Conservation (phyloP, 2,888 invertebrate genomes). For the Lithodes maja region DNA sequence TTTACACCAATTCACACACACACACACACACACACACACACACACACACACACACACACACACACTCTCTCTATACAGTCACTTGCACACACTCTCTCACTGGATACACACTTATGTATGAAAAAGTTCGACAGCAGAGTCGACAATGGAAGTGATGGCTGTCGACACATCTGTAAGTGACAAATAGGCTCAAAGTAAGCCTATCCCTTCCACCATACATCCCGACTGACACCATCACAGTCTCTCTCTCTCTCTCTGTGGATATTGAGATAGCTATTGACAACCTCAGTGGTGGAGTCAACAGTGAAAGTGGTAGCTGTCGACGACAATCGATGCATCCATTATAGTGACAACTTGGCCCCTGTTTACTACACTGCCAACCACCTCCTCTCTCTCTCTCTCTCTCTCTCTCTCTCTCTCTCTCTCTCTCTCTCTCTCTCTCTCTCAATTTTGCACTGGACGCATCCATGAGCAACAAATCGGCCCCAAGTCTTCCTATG, state of each 20-base stretch:
- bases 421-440: conserved; percentile 27
- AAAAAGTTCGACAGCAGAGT: conserved; percentile 49
- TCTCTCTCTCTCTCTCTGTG: background rate
- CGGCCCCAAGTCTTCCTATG: background rate
- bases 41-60: background rate
- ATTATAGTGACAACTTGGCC: background rate
- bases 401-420: background rate
- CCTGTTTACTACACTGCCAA: background rate
- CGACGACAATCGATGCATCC: too few species aligned
- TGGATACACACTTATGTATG: background rate
- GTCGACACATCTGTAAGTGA: too few species aligned
- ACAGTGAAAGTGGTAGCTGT: conserved; percentile 62
- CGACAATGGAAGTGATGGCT: conserved; percentile 35
- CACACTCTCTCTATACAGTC: background rate
- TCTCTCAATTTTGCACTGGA: conserved; percentile 57
- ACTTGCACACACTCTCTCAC: background rate
- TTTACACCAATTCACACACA: too few species aligned
- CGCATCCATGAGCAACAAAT: conserved; percentile 44
- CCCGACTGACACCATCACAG: background rate
- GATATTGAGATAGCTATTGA: background rate
- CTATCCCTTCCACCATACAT: background rate
- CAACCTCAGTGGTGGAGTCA: conserved; percentile 60
- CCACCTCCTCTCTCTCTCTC: background rate
- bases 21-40: background rate
- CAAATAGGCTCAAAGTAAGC: background rate